Evolutionary conservation across 2,797 vertebrate genomes (phyloP), one percentile per base, ranked within the genome.

Genomic region (Cryptoblepharus egeriae): DNA sequence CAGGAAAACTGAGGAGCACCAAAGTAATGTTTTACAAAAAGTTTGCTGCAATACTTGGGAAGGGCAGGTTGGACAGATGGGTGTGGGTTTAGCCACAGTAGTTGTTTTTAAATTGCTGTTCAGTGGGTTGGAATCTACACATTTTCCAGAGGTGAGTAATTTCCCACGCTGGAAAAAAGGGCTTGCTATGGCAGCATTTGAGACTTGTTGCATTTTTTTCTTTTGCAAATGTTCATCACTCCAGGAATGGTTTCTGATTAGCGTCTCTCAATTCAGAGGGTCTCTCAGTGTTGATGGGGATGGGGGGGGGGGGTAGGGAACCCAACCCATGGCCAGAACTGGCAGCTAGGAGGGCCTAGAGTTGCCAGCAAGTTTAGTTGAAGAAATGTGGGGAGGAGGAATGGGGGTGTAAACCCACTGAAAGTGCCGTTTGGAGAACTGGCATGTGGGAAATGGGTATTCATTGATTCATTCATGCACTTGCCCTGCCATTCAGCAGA

Each of bases 81-180:
- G 18, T 35, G 73, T 49, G 30, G 49, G 58, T 22, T 64, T 5
- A 55, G 5, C 8, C 49, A 42, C 55, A 64, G 24, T 24, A 24
- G 8, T 63, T 30, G 39, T 63, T 71, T 71, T 6, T n/a, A 55
- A 52, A 26, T 26, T 39, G 75, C 67, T 39, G 8, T 55, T 77
- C 42, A 64, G 75, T 49, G 35, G 68, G 55, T 8, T 77, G 75
- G 35, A 37, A 55, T 76, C 45, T n/a, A 49, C 64, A 32, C 73
- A 13, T 75, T 81, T 76, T 61, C 73, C 80, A 76, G 73, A 70
- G 73, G 16, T 60, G 52, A 75, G 49, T 67, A 35, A 69, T 82
- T 32, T 58, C 15, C 9, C 28, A 58, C 7, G 72, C 37, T 28
- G 52, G 73, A 64, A 68, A 64, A 68, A 26, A 30, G 64, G 65